A percentile compares a stretch with the other conserved stretches of the same genome.
Conservation (phyloP, 2,113 vertebrate genomes). For the Atherinomorus stipes region DNA sequence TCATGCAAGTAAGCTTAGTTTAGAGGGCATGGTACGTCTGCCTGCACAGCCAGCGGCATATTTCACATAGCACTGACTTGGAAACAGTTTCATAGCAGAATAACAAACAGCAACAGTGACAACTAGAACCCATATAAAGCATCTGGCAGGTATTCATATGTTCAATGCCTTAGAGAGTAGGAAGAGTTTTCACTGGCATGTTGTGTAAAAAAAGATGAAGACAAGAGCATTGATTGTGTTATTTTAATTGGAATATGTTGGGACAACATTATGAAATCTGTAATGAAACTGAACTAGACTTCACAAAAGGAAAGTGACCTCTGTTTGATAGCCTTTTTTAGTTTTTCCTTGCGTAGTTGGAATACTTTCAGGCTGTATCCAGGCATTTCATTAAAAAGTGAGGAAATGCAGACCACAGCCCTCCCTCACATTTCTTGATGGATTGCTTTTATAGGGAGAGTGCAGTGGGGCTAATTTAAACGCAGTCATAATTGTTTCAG, state of each 20-base stretch:
- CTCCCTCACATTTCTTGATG: constrained; percentile 48
- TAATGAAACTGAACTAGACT: constrained; percentile 20
- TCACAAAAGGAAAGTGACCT: constrained; percentile 38
- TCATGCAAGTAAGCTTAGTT: constrained; percentile 1
- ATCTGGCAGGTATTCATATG: constrained; percentile 21
- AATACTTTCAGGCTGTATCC: constrained; percentile 36
- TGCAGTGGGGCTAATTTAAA: constrained; percentile 54
- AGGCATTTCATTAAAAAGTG: constrained; percentile 60
- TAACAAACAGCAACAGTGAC: neutral
- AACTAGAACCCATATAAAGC: constrained; percentile 15
- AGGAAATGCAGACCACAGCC: constrained; percentile 59
- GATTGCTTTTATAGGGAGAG: constrained; percentile 53
- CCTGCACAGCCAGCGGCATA: neutral
- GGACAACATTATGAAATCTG: constrained; percentile 15
- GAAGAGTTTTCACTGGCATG: constrained; percentile 17
- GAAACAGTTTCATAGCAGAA: neutral
- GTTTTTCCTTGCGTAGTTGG: constrained; percentile 12
- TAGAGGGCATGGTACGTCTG: neutral
- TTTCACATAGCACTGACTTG: neutral
- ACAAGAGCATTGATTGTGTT: constrained; percentile 31
- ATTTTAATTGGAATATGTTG: constrained; percentile 49
- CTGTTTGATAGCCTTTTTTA: constrained; percentile 25
- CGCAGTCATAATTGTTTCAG: constrained; percentile 58
- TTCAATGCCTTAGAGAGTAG: constrained; percentile 13
- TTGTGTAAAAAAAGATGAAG: constrained; percentile 7